phyloP scores from a whole-genome alignment of 2,113 vertebrate genomes.

The Turdus rufiventris region DNA sequence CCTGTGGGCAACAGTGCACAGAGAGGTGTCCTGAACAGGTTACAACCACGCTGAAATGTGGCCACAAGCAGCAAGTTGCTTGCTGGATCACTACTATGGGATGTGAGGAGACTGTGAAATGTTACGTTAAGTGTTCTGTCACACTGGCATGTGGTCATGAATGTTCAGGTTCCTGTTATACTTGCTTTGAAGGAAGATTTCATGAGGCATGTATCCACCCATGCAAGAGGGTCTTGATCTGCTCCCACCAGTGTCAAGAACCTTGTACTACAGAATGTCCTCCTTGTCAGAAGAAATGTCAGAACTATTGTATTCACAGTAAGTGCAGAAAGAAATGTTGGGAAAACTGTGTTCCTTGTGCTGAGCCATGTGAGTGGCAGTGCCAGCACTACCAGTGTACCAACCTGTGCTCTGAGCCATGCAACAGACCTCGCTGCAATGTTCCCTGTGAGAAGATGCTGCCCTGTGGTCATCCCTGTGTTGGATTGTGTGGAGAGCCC shows the following conservation, averaged over 20 bases:
- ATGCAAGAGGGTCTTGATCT: constrained; percentile 81
- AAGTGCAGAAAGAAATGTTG: constrained; percentile 83
- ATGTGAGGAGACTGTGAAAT: constrained; percentile 44
- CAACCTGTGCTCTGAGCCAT: constrained; percentile 88
- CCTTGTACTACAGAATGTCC: constrained; percentile 83
- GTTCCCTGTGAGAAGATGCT: constrained; percentile 77
- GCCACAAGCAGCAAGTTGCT: constrained; percentile 74
- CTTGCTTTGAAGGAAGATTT: constrained; percentile 83
- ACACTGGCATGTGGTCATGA: constrained; percentile 82
- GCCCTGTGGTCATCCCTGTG: constrained; percentile 84
- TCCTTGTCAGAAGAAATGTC: constrained; percentile 76
- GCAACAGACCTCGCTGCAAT: constrained; percentile 82
- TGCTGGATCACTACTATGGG: constrained; percentile 57
- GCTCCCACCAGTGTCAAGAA: constrained; percentile 84
- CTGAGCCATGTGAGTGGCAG: constrained; percentile 84
- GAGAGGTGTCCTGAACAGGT: constrained; percentile 66
- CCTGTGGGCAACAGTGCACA: constrained; percentile 79
- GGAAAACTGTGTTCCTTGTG: constrained; percentile 79
- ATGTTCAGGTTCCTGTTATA: constrained; percentile 81
- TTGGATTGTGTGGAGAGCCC: constrained; percentile 88
- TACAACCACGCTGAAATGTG: constrained; percentile 74
- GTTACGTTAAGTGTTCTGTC: constrained; percentile 66
- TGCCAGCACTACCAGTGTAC: constrained; percentile 85
- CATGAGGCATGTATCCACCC: constrained; percentile 74
- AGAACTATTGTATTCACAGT: constrained; percentile 89